phyloP scores from a whole-genome alignment of 2,113 vertebrate genomes.

The Channa argus region DNA sequence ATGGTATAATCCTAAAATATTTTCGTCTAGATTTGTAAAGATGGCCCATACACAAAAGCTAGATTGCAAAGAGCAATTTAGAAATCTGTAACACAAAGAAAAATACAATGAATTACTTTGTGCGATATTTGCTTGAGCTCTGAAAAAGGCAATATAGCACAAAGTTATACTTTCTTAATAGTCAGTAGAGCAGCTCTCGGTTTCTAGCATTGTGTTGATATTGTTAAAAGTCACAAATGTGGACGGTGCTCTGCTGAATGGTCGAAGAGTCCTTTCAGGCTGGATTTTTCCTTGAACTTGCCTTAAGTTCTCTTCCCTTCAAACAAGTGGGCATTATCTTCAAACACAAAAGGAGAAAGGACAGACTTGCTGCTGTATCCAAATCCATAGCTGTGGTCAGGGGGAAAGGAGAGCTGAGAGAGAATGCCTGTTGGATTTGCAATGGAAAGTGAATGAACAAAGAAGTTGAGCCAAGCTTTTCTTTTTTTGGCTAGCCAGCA shows the following conservation, averaged over 20 bases:
- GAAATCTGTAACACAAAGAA: constrained; percentile 7
- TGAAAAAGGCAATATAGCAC: constrained; percentile 15
- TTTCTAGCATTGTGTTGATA: constrained; percentile 30
- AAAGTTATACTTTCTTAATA: constrained; percentile 8
- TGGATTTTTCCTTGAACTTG: constrained; percentile 59
- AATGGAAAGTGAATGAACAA: constrained; percentile 81
- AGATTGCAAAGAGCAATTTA: constrained; percentile 3
- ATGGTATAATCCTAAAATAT: constrained; percentile 15
- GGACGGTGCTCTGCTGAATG: constrained; percentile 25
- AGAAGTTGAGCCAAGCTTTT: constrained; percentile 77
- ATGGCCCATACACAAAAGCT: constrained; percentile 13
- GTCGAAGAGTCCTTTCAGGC: constrained; percentile 40
- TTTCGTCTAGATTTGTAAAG: constrained; percentile 30
- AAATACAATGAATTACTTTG: constrained; percentile 19
- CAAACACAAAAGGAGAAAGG: constrained; percentile 77
- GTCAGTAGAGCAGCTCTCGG: constrained; percentile 28
- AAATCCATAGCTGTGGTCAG: constrained; percentile 79
- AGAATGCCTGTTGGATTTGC: constrained; percentile 79
- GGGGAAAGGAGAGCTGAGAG: constrained; percentile 69
- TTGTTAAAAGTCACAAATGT: constrained; percentile 35
- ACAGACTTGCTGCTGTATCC: constrained; percentile 76
- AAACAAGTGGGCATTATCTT: constrained; percentile 77
- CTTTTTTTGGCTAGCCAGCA: constrained; percentile 69
- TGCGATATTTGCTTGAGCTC: constrained; percentile 20
- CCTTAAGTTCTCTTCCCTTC: constrained; percentile 56